Percentiles rank a stretch among this genome's conserved stretches.
These are phyloP conservation scores for Eptatretus burgeri DNA, from an alignment of 2,113 vertebrate genomes.

Conservation along the genomic window DNA sequence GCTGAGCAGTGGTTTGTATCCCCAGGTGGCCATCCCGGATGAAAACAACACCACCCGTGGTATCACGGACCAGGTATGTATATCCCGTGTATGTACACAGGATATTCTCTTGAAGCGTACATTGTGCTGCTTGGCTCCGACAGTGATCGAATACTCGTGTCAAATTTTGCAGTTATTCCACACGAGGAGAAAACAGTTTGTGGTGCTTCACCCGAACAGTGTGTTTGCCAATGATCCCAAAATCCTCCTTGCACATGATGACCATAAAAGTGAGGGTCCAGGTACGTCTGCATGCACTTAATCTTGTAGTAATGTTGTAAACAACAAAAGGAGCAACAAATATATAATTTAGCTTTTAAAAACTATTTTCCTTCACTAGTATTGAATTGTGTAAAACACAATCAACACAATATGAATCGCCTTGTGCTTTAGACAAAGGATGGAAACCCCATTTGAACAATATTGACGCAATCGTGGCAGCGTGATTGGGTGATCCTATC, in stretches of 20 bases:
- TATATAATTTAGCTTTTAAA: too few species aligned
- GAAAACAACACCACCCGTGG: conserved; percentile 40
- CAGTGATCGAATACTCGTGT: neutral
- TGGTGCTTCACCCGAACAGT: conserved; percentile 48
- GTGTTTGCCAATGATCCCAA: conserved; percentile 37
- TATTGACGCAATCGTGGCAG: too few species aligned
- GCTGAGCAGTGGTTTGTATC: conserved; percentile 49
- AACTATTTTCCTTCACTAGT: too few species aligned
- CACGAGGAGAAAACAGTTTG: conserved; percentile 40
- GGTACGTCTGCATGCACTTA: neutral
- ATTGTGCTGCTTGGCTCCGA: too few species aligned
- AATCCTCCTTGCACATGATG: conserved; percentile 23
- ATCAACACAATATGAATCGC: too few species aligned
- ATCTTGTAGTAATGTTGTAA: too few species aligned
- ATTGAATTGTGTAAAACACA: too few species aligned
- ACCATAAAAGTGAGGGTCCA: neutral
- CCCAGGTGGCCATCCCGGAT: conserved; percentile 47
- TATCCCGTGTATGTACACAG: rapidly evolving
- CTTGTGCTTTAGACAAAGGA: too few species aligned
- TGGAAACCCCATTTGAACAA: too few species aligned
- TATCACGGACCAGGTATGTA: conserved; percentile 47
- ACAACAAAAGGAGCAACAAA: too few species aligned
- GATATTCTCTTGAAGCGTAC: neutral
- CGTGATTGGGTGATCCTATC: too few species aligned
- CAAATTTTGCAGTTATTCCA: conserved; percentile 35